Evolutionary conservation across 2,797 vertebrate species (phyloP), one percentile per base, ranked within the genome.

Genomic region (Paratrypauchen microcephalus): DNA sequence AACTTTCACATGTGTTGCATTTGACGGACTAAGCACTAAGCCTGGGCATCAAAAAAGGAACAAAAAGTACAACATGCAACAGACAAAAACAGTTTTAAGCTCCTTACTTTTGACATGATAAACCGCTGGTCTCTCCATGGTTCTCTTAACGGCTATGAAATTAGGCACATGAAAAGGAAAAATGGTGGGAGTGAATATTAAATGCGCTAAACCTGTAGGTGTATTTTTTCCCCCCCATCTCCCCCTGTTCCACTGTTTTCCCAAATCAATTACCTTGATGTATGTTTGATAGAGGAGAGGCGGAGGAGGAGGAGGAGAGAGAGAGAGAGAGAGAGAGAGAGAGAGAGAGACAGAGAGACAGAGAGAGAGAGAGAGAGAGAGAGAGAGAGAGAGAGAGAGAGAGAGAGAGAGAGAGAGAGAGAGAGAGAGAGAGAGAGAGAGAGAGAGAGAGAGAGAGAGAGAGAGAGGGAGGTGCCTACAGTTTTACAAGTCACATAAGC

Each of bases 201-300:
- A 85, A 87, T 80, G 79, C 58, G 52, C n/a, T 84, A 78, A 83
- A 72, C 67, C 80, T 77, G 77, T 77, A 69, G 80, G 72, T 58
- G 79, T 62, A 63, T 77, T 76, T 83, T 80, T 89, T 70, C 64
- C 87, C 85, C 64, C 87, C 85, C 9, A 81, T 86, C 85, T 87
- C 86, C 83, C 85, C 55, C 63, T 81, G 80, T 83, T 87, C 87
- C 89, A 85, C 79, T 83, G 78, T 73, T 82, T 81, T 69, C 76
- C 80, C 79, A 87, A 90, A 91, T 91, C 83, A 89, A 88, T 91
- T 91, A 89, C 83, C 80, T 71, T 30, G 78, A 75, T 79, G 79
- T 81, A 74, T 4, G 76, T 71, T 56, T 65, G 70, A 86, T 77
- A 66, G 58, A 60, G 65, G 30, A n/a, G 68, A 39, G 64, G 62